Conservation (phyloP, 2,113 vertebrate genomes). For the Macaca nemestrina region DNA sequence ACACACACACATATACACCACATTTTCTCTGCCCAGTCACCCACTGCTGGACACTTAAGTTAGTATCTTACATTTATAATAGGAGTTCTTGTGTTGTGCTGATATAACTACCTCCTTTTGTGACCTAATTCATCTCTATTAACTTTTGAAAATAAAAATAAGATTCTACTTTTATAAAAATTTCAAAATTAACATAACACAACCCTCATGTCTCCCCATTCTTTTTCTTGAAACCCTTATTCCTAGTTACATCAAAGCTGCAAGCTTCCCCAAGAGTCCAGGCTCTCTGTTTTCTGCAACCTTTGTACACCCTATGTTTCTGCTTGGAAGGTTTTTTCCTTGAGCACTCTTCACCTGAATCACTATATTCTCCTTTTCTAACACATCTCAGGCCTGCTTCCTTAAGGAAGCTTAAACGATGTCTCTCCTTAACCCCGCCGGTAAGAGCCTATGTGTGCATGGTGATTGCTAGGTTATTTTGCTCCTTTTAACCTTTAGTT, state of each 20-base stretch:
- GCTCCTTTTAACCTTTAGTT: not conserved
- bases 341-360: not conserved
- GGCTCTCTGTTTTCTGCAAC: not conserved
- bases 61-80: not conserved
- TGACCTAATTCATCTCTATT: not conserved
- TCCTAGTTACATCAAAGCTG: not conserved
- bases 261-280: not conserved
- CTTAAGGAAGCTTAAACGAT: not conserved
- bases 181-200: not conserved
- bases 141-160: not conserved
- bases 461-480: not conserved
- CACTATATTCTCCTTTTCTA: not conserved
- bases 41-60: no score
- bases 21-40: no score
- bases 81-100: no score
- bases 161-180: not conserved
- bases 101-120: not conserved
- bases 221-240: not conserved
- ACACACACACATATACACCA: no score
- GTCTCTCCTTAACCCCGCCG: not conserved
- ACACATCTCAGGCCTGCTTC: not conserved
- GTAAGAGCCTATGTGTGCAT: not conserved
- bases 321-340: not conserved
- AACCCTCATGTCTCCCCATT: not conserved
- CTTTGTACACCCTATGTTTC: not conserved